Conservation (phyloP, 2,888 invertebrate species). For the Malthinus seriepunctatus region DNA sequence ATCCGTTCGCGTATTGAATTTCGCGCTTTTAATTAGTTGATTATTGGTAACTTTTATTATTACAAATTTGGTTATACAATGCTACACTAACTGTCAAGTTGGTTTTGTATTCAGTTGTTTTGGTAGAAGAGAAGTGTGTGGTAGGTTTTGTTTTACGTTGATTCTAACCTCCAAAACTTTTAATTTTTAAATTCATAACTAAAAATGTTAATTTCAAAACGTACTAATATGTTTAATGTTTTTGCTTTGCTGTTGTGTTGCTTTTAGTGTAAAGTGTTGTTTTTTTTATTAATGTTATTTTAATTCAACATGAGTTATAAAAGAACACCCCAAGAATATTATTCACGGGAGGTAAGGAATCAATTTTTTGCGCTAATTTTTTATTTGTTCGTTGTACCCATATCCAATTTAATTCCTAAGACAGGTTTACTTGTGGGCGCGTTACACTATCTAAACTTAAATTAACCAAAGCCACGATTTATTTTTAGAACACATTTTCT, state of each 20-base stretch:
- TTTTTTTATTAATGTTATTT: slow-evolving; percentile 8
- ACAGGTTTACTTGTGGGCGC: not conserved
- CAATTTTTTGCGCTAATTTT: not conserved
- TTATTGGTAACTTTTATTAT: slow-evolving; percentile 5
- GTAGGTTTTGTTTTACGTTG: slow-evolving; percentile 43
- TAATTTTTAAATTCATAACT: slow-evolving; percentile 19
- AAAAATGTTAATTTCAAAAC: slow-evolving; percentile 19
- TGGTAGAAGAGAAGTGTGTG: slow-evolving; percentile 43
- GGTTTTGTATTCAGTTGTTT: slow-evolving; percentile 40
- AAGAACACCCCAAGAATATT: slow-evolving; percentile 22
- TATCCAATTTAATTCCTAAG: not conserved
- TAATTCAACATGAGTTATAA: slow-evolving; percentile 18
- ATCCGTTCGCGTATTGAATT: too few relatives aligned
- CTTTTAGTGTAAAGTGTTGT: slow-evolving; percentile 20
- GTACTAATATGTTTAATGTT: slow-evolving; percentile 18
- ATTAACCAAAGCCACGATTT: slow-evolving; percentile 4
- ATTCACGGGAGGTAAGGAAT: slow-evolving; percentile 22
- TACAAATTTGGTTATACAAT: slow-evolving; percentile 8
- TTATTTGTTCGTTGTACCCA: too few relatives aligned
- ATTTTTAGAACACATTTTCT: slow-evolving; percentile 1
- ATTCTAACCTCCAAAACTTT: slow-evolving; percentile 33
- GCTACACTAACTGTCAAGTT: not conserved
- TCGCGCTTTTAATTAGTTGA: not conserved
- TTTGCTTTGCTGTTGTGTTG: slow-evolving; percentile 16
- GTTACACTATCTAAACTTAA: slow-evolving; percentile 1